These are phyloP conservation scores for Machimus rusticus DNA, from an alignment of 2,888 invertebrate species.

Conservation along the genomic window DNA sequence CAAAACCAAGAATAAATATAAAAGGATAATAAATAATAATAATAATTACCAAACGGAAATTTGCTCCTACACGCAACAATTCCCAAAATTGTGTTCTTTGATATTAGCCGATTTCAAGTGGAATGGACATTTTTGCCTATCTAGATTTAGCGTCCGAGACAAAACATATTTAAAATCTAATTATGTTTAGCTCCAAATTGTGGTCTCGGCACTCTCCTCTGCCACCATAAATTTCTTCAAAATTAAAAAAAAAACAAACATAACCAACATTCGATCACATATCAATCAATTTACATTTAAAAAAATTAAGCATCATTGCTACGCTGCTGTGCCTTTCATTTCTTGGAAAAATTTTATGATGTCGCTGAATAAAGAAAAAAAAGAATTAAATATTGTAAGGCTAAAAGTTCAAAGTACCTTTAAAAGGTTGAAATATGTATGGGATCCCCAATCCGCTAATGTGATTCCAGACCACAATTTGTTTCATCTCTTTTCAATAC, in stretches of 20 bases:
- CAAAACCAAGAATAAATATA: too few species aligned
- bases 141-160: too few species aligned
- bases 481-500: background rate
- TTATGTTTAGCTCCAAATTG: too few species aligned
- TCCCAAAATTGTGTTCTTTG: too few species aligned
- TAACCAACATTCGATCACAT: background rate
- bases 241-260: background rate
- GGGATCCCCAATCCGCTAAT: background rate
- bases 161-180: too few species aligned
- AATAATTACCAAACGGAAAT: too few species aligned
- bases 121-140: too few species aligned
- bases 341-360: background rate
- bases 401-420: background rate
- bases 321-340: background rate
- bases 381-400: background rate
- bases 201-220: too few species aligned
- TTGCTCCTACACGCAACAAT: too few species aligned
- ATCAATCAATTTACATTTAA: background rate
- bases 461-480: background rate
- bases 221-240: background rate
- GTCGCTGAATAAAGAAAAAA: background rate
- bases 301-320: background rate
- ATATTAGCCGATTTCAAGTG: too few species aligned
- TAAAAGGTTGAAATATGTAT: background rate
- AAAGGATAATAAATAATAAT: too few species aligned